Evolutionary conservation across 2,888 invertebrate species (phyloP).

Genomic region (Allacma fusca): DNA sequence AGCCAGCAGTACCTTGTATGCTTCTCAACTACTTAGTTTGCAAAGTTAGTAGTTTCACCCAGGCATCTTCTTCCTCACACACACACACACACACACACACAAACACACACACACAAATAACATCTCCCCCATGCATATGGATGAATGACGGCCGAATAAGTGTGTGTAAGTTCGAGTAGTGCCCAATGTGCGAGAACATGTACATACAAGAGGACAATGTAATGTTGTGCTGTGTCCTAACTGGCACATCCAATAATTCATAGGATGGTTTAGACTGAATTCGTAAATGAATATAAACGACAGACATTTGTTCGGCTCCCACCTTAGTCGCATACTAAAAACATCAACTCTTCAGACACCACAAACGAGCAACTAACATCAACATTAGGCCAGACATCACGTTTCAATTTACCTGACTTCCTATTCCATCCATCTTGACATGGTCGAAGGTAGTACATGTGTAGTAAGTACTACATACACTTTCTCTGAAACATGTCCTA

Average conservation of each 20-base stretch:
- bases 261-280: not conserved
- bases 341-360: not conserved
- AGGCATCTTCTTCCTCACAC: no score
- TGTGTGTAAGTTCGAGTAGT: not conserved
- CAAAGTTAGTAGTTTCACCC: no score
- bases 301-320: slow-evolving; percentile 2
- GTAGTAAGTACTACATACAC: no score
- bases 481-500: no score
- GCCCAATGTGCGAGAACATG: not conserved
- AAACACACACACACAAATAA: no score
- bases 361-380: not conserved
- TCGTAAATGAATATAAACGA: slow-evolving; percentile 7
- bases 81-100: no score
- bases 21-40: no score
- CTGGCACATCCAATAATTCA: slow-evolving; percentile 10
- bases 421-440: slow-evolving; percentile 26
- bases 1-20: no score
- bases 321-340: not conserved
- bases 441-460: not conserved
- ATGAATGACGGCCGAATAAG: no score
- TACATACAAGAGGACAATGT: not conserved
- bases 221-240: not conserved
- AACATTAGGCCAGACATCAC: slow-evolving; percentile 36
- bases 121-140: no score
- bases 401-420: slow-evolving; percentile 43